Conservation (phyloP, 2,888 invertebrate species). For the Bedellia somnulentella region DNA sequence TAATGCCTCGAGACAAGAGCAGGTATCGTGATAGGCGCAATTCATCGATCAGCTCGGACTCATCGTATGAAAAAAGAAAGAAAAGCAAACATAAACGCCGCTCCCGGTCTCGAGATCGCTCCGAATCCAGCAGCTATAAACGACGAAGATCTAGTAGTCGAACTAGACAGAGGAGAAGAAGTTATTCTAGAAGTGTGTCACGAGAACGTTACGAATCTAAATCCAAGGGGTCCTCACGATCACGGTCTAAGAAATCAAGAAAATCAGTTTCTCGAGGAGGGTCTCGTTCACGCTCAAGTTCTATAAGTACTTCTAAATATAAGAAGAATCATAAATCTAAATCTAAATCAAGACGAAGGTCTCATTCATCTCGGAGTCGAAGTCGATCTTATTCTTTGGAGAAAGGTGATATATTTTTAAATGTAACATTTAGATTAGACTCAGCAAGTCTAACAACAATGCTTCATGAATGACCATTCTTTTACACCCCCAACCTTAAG, state of each 20-base stretch:
- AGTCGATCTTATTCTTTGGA: constrained; percentile 46
- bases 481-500: no score
- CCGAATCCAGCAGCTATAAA: constrained; percentile 30
- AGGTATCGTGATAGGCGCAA: constrained; percentile 42
- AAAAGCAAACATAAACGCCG: constrained; percentile 37
- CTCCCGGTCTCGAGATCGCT: constrained; percentile 39
- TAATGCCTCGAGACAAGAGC: constrained; percentile 48
- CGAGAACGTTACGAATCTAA: constrained; percentile 39
- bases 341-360: constrained; percentile 23
- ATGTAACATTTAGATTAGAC: no score
- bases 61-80: constrained; percentile 42
- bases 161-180: constrained; percentile 28
- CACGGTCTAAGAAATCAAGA: constrained; percentile 22
- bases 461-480: no score
- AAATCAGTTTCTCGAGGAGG: constrained; percentile 18
- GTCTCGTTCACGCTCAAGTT: constrained; percentile 32
- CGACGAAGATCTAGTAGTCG: constrained; percentile 35
- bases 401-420: constrained; percentile 20
- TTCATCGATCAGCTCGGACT: constrained; percentile 42
- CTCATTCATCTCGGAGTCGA: constrained; percentile 25
- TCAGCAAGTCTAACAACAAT: no score
- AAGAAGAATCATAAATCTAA: constrained; percentile 20
- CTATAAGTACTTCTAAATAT: constrained; percentile 29
- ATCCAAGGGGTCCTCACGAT: constrained; percentile 30
- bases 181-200: constrained; percentile 43